Evolutionary conservation across 2,797 vertebrate species (phyloP).

Genomic region (Anomalospiza imberbis): DNA sequence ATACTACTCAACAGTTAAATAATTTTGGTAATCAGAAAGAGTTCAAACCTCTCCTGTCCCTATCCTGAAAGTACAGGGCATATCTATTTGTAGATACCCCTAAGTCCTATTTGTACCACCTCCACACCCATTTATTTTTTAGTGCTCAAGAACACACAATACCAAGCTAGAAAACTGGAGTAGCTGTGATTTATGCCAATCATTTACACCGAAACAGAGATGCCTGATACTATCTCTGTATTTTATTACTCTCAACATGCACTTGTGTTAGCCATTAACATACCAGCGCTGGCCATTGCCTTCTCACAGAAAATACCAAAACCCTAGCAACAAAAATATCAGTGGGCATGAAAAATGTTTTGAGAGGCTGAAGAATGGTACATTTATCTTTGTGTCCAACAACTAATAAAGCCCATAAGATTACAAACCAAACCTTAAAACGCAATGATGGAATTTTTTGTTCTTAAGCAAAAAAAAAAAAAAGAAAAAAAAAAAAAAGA

Average conservation of each 20-base stretch:
- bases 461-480: not conserved
- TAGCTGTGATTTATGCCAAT: not conserved
- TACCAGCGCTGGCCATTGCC: not conserved
- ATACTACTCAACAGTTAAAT: not conserved
- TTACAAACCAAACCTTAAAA: not conserved
- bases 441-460: not conserved
- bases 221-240: not conserved
- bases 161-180: not conserved
- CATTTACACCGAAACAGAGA: not conserved
- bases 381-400: not conserved
- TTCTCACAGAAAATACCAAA: not conserved
- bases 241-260: not conserved
- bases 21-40: not conserved
- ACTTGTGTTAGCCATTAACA: slow-evolving; percentile 41
- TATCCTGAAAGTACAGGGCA: not conserved
- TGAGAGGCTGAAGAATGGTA: not conserved
- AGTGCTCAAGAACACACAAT: not conserved
- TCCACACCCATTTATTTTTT: not conserved
- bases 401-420: not conserved
- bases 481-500: not conserved
- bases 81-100: not conserved
- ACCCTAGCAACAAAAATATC: not conserved
- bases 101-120: not conserved
- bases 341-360: slow-evolving; percentile 16
- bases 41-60: not conserved